phyloP scores from a whole-genome alignment of 2,113 vertebrate genomes.

The Fregetta grallaria region DNA sequence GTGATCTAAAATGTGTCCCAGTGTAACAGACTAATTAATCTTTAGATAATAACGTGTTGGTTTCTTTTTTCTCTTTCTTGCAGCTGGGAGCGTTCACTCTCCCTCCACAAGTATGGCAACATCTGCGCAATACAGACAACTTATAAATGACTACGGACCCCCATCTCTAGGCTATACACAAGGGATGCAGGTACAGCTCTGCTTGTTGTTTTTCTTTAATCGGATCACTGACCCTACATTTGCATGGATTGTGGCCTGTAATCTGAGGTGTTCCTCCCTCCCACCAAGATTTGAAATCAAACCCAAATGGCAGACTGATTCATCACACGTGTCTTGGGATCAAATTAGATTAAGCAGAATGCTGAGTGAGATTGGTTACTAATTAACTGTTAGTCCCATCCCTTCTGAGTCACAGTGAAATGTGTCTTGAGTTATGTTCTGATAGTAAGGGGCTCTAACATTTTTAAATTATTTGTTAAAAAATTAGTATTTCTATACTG shows the following conservation, averaged over 20 bases:
- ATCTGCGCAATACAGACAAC: conserved; percentile 88
- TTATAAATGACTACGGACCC: conserved; percentile 94
- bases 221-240: background rate
- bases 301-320: conserved; percentile 61
- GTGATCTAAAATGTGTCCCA: background rate
- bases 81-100: conserved; percentile 87
- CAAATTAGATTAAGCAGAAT: conserved; percentile 39
- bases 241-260: background rate
- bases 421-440: background rate
- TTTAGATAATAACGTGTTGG: background rate
- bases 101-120: conserved; percentile 90
- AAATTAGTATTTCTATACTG: background rate
- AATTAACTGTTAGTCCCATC: conserved; percentile 29
- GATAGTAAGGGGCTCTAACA: background rate
- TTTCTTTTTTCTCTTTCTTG: background rate
- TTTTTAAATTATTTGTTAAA: background rate
- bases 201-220: background rate
- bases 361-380: conserved; percentile 37
- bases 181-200: conserved; percentile 70
- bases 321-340: conserved; percentile 34
- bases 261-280: conserved; percentile 57
- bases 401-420: conserved; percentile 1
- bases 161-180: conserved; percentile 95
- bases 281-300: conserved; percentile 52
- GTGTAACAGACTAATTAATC: background rate